phyloP scores from a whole-genome alignment of 2,797 vertebrate species.

The Notoglanidium macrostoma region DNA sequence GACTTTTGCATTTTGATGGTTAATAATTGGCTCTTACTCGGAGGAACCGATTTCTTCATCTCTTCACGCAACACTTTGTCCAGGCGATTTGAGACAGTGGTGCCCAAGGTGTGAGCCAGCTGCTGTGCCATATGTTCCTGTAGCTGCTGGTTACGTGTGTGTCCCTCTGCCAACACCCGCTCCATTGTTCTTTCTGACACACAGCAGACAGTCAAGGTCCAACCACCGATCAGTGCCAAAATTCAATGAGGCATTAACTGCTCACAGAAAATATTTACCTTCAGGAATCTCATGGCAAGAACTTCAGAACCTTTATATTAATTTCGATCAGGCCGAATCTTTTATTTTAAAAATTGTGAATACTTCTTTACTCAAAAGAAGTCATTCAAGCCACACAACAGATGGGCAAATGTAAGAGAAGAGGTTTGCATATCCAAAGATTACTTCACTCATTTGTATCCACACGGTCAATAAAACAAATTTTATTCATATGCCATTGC shows the following conservation, averaged over 20 bases:
- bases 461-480: not conserved
- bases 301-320: not conserved
- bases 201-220: slow-evolving; percentile 74
- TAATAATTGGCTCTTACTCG: slow-evolving; percentile 76
- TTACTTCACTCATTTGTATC: not conserved
- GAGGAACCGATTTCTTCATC: slow-evolving; percentile 91
- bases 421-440: not conserved
- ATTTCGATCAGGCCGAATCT: not conserved
- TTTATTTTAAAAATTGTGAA: not conserved
- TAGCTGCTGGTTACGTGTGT: slow-evolving; percentile 85
- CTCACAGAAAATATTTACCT: not conserved
- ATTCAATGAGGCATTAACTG: not conserved
- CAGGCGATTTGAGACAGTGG: slow-evolving; percentile 82
- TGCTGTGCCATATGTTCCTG: slow-evolving; percentile 92
- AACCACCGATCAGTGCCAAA: slow-evolving; percentile 27
- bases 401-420: not conserved
- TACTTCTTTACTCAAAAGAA: not conserved
- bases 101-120: slow-evolving; percentile 84
- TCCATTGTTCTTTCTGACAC: slow-evolving; percentile 85
- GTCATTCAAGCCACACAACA: not conserved
- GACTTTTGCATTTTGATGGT: not conserved
- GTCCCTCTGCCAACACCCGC: slow-evolving; percentile 81
- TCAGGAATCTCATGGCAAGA: not conserved
- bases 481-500: not conserved
- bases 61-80: slow-evolving; percentile 94